These are phyloP conservation scores for Ophion ventricosus DNA, from an alignment of 2,888 invertebrate species.

Conservation along the genomic window DNA sequence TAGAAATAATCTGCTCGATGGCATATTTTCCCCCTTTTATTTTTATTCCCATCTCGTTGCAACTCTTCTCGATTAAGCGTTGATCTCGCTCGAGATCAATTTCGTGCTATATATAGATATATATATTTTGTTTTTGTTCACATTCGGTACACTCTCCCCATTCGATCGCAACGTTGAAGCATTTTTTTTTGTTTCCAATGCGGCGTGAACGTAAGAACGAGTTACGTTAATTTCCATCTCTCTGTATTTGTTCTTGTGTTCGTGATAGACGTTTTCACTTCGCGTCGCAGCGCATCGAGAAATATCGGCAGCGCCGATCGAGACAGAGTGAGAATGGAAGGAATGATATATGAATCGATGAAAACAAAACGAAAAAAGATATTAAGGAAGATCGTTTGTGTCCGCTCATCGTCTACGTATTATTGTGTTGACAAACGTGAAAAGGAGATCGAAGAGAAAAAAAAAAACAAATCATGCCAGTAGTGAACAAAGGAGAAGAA, in stretches of 20 bases:
- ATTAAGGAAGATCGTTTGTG: slow-evolving; percentile 24
- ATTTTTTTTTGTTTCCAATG: slow-evolving; percentile 21
- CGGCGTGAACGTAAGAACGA: background rate
- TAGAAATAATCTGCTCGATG: slow-evolving; percentile 17
- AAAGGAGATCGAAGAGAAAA: background rate
- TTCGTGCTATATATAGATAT: slow-evolving; percentile 17
- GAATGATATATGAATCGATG: slow-evolving; percentile 15
- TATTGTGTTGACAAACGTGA: background rate
- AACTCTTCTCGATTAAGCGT: slow-evolving; percentile 14
- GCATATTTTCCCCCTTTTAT: background rate
- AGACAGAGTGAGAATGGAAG: slow-evolving; percentile 25
- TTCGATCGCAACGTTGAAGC: slow-evolving; percentile 17
- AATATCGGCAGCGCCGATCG: slow-evolving; percentile 35
- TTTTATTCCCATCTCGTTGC: slow-evolving; percentile 6
- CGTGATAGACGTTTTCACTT: slow-evolving; percentile 2
- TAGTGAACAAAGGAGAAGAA: slow-evolving; percentile 21
- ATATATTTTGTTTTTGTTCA: background rate
- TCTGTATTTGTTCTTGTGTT: slow-evolving; percentile 42
- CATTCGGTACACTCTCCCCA: slow-evolving; percentile 20
- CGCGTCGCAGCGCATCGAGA: background rate
- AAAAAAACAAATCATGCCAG: slow-evolving; percentile 16
- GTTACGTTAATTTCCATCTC: slow-evolving; percentile 9
- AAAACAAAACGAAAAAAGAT: slow-evolving; percentile 6
- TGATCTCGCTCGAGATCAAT: slow-evolving; percentile 20
- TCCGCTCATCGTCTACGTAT: slow-evolving; percentile 9